Base-by-base conservation (phyloP, 2,113 vertebrate genomes). In the Entomyzon cyanotis region DNA sequence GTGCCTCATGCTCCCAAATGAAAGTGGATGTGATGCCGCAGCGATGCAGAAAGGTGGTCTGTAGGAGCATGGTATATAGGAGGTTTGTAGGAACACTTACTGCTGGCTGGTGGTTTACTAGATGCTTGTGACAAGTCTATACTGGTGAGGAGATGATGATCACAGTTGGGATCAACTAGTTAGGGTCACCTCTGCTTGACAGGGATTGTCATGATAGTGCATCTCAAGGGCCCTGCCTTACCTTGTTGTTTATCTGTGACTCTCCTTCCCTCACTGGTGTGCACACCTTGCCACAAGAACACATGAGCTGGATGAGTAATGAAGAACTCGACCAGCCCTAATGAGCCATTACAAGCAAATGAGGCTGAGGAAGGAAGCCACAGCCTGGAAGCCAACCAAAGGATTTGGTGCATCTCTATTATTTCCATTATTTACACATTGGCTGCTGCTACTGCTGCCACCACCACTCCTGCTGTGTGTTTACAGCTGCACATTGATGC, bases 301-400 rank as follows among this genome's bases (percentile, higher is more conserved):
- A 79, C 0, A 18, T 78, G 71, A 94, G 88, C 70, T 78, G 64
- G 84, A 79, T 95, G 65, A 97, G 27, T 90, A 97, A 97, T 95
- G 80, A 93, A 89, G 79, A 96, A 82, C 89, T 84, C 70, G 49
- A 94, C 89, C 92, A 94, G 90, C 59, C 69, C 89, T 97, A 97
- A 97, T 91, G 95, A 97, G 83, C 93, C 94, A 96, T 94, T 95
- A 94, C 87, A 94, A 95, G 84, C 65, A 97, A 97, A 97, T 14
- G 30, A 97, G 80, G 80, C 93, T 60, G 53, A 93, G 93, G 86
- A 86, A 79, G 65, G 75, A 85, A 97, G 86, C 53, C 7, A 17
- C 58, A 90, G 80, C 62, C 80, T 83, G 86, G 88, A 94, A 95
- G 87, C 85, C 2, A 47, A 96, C 83, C 94, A 87, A 84, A 94